Percentiles rank a stretch among this genome's conserved stretches.
These are phyloP conservation scores for Plodia interpunctella DNA, from an alignment of 1,140 invertebrate species.

Conservation along the genomic window DNA sequence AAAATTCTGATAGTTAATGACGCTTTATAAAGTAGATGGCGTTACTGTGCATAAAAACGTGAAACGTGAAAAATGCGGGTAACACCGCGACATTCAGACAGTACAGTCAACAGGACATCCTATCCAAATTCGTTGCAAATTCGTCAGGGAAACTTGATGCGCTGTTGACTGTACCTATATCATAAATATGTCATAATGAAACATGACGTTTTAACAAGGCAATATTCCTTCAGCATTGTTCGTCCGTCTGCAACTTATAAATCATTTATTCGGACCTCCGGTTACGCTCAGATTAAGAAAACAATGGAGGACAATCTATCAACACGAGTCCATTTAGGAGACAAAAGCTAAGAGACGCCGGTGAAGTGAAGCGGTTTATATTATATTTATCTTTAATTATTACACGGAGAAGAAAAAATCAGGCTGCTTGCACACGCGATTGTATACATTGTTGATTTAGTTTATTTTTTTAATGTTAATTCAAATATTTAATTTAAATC, in stretches of 20 bases:
- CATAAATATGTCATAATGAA: not conserved
- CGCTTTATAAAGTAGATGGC: no score
- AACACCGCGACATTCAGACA: no score
- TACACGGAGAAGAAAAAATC: constrained; percentile 54
- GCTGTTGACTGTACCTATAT: no score
- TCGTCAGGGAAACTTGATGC: no score
- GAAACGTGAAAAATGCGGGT: no score
- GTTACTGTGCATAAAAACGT: no score
- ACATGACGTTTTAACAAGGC: constrained; percentile 7
- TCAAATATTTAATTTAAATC: no score
- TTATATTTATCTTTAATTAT: constrained; percentile 77
- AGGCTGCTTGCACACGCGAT: constrained; percentile 3
- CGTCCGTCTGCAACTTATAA: constrained; percentile 48
- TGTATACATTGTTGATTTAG: no score
- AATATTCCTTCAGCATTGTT: not conserved
- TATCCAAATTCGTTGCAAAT: no score
- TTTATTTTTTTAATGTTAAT: no score
- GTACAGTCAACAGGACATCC: no score
- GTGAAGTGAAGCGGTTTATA: constrained; percentile 71
- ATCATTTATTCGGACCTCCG: constrained; percentile 67
- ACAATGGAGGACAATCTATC: constrained; percentile 73
- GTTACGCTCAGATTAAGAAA: constrained; percentile 64
- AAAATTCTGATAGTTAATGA: no score
- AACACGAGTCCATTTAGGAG: constrained; percentile 67
- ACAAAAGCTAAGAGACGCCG: constrained; percentile 56